phyloP scores from a whole-genome alignment of 2,797 vertebrate genomes.

The Diplodus puntazzo region DNA sequence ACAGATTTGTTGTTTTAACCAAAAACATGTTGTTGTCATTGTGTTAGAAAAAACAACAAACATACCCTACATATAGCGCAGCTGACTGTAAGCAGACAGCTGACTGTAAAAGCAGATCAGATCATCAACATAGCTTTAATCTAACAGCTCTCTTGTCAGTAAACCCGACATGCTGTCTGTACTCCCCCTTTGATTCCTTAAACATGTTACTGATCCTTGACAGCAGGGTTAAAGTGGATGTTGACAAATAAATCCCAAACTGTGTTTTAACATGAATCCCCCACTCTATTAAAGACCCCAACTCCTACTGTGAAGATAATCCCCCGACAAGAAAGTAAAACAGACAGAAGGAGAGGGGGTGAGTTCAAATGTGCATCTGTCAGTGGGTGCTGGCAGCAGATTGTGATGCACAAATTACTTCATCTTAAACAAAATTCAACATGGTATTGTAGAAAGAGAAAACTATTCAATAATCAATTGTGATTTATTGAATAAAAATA shows the following conservation, averaged over 20 bases:
- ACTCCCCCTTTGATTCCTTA: not conserved
- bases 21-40: not conserved
- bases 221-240: conserved; percentile 20
- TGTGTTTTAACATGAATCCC: conserved; percentile 32
- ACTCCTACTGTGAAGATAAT: conserved; percentile 65
- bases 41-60: not conserved
- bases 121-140: conserved; percentile 6
- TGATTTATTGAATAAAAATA: not conserved
- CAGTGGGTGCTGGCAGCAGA: not conserved
- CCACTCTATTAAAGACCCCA: conserved; percentile 32
- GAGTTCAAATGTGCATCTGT: not conserved
- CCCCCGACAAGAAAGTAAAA: conserved; percentile 36
- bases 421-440: not conserved
- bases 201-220: conserved; percentile 24
- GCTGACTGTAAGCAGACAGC: not conserved
- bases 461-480: not conserved
- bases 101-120: not conserved
- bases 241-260: conserved; percentile 58
- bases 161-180: not conserved
- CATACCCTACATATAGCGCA: not conserved
- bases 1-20: not conserved
- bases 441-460: not conserved
- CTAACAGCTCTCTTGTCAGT: conserved; percentile 5
- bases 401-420: not conserved
- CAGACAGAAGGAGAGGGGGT: not conserved